Evolutionary conservation across 2,888 invertebrate species (phyloP), one percentile per base, ranked within the genome.

Genomic region (Luffia ferchaultella): DNA sequence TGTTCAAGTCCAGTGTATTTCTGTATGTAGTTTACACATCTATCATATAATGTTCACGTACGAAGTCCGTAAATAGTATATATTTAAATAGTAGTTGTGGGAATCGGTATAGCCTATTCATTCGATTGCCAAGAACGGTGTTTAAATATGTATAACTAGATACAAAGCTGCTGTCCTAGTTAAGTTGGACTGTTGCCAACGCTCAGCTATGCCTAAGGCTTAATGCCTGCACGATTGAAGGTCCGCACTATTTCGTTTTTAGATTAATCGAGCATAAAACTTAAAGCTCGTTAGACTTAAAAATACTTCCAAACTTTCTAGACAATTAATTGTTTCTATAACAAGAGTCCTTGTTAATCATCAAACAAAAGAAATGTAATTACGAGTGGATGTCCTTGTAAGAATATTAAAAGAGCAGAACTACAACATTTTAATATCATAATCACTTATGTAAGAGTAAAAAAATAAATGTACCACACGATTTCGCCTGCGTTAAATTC

Each of bases 171-270:
- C 62, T 73, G 78, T 67, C 74, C 79, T 66, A 76, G 67, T 72
- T 79, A 60, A 56, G 63, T 73, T 80, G 80, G 79, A 77, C 64
- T 55, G 58, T 56, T 61, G 80, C 79, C 80, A 80, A 75, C 60
- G 64, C 56, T 66, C 64, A 61, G 65, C 61, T 62, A 59, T 61
- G 30, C 30, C 65, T 65, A 62, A 60, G 62, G 5, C 30, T 30
- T 30, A 30, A 30, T 30, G 30, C 30, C 30, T 30, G 12, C 30
- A 12, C 3, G 12, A 30, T 30, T 30, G 30, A 30, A 30, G 30
- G 30, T 30, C 12, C 30, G 30, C 5, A 3, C 30, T 3, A 30
- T 30, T 30, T 7, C 30, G 30, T 30, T 30, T 30, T 30, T 30
- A 30, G 5, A 30, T 30, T 30, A n/a, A n/a, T n/a, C n/a, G n/a